Base-by-base conservation (phyloP, 2,888 invertebrate species). In the Lobophora halterata region DNA sequence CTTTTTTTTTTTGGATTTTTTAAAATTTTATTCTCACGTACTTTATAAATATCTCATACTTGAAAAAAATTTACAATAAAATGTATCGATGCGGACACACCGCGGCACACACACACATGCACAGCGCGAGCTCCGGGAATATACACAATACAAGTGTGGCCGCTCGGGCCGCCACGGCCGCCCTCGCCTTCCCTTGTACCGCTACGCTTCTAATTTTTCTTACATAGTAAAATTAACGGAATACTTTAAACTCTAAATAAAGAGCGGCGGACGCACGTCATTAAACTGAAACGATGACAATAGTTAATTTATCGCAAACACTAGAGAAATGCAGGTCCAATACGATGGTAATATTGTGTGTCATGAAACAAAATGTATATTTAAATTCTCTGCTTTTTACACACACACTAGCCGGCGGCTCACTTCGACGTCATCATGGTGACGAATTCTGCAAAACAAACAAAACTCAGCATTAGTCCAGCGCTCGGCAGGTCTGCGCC, bases 401-500 rank as follows among this genome's bases (percentile, higher is more conserved):
- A 88, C 87, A 87, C 88, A 85, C 86, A 82, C 86, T 86, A 80
- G 90, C 90, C 91, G 92, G 90, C 90, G 89, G 92, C 92, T 97
- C 96, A 97, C 95, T 97, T 97, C 92, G 97, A 97, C 92, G 97
- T 97, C 97, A 97, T 97, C 97, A 97, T 97, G 92, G 96, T 97
- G 92, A 97, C 96, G 92, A 97, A 97, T 93, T 97, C 96, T 96
- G 93, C 17, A 94, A 77, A 82, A 79, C 69, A 75, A 59, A 65
- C 51, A 52, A 42, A 38, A 31, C 36, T 13, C 3, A 1, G 24
- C 45, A 62, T 76, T 60, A 76, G 60, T 46, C 10, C 3, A 24
- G 13, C 31, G 44, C 10, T 25, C 5, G 2, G 3, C 13, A 2
- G 25, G 5, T 8, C 16, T n/a, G 16, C 27, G 2, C 14, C 6